A percentile compares a stretch with the other conserved stretches of the same genome.
These are phyloP conservation scores for Abramis brama DNA, from an alignment of 2,113 vertebrate genomes.

Conservation along the genomic window DNA sequence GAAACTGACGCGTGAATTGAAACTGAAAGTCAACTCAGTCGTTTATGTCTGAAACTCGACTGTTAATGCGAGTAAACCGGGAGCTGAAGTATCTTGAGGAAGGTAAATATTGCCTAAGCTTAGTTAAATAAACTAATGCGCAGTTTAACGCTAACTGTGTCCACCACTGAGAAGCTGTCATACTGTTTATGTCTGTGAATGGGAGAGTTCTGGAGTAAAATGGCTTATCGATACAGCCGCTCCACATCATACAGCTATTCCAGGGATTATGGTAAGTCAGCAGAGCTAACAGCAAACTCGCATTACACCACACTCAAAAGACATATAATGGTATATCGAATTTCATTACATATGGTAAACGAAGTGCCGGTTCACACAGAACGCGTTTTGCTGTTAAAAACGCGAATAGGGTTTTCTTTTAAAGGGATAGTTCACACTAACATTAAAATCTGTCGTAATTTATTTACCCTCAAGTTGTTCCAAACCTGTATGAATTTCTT, in stretches of 20 bases:
- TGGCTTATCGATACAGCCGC: not conserved
- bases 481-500: too few relatives aligned
- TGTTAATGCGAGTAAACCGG: not conserved
- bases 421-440: too few relatives aligned
- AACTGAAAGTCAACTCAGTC: conserved; percentile 49
- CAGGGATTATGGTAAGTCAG: not conserved
- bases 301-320: too few relatives aligned
- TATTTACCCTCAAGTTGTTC: too few relatives aligned
- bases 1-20: conserved; percentile 20
- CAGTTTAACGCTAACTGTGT: not conserved
- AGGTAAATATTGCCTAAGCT: not conserved
- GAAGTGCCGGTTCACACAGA: too few relatives aligned
- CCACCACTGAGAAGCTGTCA: not conserved
- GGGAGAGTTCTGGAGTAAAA: not conserved
- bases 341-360: too few relatives aligned
- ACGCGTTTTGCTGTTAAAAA: too few relatives aligned
- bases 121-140: not conserved
- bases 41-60: not conserved
- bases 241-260: not conserved
- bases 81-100: not conserved
- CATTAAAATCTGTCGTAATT: too few relatives aligned
- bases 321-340: too few relatives aligned
- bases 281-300: too few relatives aligned
- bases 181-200: not conserved
- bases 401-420: too few relatives aligned